A percentile compares a stretch with the other conserved stretches of the same genome.
These are phyloP conservation scores for Eupleurogrammus muticus DNA, from an alignment of 2,797 vertebrate species.

Conservation along the genomic window DNA sequence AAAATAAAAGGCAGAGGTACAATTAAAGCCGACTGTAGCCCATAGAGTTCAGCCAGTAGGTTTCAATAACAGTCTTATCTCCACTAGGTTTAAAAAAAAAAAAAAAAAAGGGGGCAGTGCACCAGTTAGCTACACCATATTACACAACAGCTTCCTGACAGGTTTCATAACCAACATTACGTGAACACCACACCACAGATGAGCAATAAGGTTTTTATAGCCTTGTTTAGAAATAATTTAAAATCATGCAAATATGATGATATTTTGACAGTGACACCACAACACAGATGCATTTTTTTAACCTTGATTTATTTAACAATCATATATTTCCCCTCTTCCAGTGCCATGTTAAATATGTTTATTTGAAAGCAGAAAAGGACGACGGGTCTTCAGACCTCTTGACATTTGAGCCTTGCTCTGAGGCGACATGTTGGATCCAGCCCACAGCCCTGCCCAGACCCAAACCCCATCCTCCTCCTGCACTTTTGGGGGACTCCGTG, in stretches of 20 bases:
- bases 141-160: constrained; percentile 24
- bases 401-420: not conserved
- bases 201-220: no score
- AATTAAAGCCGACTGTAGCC: not conserved
- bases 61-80: constrained; percentile 6
- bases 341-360: not conserved
- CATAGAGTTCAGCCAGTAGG: constrained; percentile 5
- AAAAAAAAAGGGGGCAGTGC: not conserved
- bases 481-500: not conserved
- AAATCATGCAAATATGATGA: no score
- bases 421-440: constrained; percentile 42
- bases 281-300: not conserved
- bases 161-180: constrained; percentile 8
- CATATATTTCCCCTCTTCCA: not conserved
- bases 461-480: constrained; percentile 40
- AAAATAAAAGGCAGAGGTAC: no score
- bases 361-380: not conserved
- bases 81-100: not conserved
- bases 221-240: no score
- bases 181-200: no score
- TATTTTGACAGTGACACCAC: not conserved
- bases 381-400: not conserved
- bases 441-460: constrained; percentile 37
- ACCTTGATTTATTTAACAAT: constrained; percentile 12
- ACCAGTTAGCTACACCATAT: not conserved